These are phyloP conservation scores for Cetonia aurata DNA, from an alignment of 2,888 invertebrate species.

Conservation along the genomic window DNA sequence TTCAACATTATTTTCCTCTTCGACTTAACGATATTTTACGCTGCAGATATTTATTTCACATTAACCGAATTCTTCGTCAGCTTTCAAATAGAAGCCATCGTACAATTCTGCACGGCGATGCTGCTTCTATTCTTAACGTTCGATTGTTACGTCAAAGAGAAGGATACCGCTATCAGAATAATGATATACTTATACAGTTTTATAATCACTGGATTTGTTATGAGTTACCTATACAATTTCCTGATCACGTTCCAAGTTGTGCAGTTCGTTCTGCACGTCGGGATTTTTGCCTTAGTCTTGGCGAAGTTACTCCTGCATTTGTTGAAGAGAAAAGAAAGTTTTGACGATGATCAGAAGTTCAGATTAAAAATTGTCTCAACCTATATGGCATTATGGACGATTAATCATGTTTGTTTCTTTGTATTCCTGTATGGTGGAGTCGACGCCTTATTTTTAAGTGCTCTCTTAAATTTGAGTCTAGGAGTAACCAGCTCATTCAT, in stretches of 20 bases:
- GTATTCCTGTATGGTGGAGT: slow-evolving; percentile 20
- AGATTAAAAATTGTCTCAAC: slow-evolving; percentile 29
- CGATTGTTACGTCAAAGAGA: slow-evolving; percentile 36
- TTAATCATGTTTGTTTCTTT: slow-evolving; percentile 28
- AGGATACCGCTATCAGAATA: slow-evolving; percentile 31
- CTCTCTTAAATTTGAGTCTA: slow-evolving; percentile 28
- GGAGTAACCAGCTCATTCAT: slow-evolving; percentile 27
- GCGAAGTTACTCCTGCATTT: slow-evolving; percentile 13
- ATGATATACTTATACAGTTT: slow-evolving; percentile 35
- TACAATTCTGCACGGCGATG: slow-evolving; percentile 28
- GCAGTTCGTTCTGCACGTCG: slow-evolving; percentile 24
- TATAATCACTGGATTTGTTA: slow-evolving; percentile 22
- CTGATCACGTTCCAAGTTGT: slow-evolving; percentile 32
- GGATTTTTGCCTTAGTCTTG: slow-evolving; percentile 15
- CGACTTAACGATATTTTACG: slow-evolving; percentile 28
- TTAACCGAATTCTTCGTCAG: slow-evolving; percentile 35
- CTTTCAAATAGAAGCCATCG: slow-evolving; percentile 36
- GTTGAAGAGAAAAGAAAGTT: slow-evolving; percentile 8
- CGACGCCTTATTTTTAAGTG: slow-evolving; percentile 33
- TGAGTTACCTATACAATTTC: slow-evolving; percentile 35
- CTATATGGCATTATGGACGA: slow-evolving; percentile 31
- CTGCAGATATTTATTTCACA: slow-evolving; percentile 33
- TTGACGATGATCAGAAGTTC: slow-evolving; percentile 24
- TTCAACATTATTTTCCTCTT: slow-evolving; percentile 32
- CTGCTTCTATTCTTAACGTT: slow-evolving; percentile 30